Evolutionary conservation across 2,888 invertebrate species (phyloP).

Genomic region (Phorcus lineatus): DNA sequence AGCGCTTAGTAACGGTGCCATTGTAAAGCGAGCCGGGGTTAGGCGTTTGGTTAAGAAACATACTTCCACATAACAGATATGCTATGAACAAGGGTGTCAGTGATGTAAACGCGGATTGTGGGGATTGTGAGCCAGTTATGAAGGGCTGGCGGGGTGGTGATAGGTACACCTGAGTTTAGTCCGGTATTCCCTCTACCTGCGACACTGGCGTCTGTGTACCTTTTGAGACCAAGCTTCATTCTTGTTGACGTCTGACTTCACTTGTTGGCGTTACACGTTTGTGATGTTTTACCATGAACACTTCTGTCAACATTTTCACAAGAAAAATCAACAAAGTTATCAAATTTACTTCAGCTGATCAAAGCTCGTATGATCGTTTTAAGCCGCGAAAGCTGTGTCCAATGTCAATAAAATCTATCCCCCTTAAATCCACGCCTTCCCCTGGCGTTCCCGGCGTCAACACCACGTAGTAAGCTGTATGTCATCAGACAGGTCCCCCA

Average conservation of each 20-base stretch:
- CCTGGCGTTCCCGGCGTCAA: background rate
- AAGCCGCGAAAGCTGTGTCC: background rate
- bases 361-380: background rate
- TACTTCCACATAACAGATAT: no score
- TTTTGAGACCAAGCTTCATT: background rate
- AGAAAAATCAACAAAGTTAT: slow-evolving; percentile 14
- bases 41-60: no score
- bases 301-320: slow-evolving; percentile 12
- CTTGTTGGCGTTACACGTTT: slow-evolving; percentile 7
- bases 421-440: background rate
- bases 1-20: no score
- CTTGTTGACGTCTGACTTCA: slow-evolving; percentile 1
- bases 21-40: no score
- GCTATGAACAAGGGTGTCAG: no score
- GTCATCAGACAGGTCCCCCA: background rate
- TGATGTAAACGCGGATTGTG: no score
- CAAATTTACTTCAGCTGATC: slow-evolving; percentile 10
- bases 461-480: background rate
- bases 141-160: no score
- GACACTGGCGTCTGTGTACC: background rate
- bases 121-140: no score
- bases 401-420: no score
- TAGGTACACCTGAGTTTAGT: no score
- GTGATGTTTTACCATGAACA: slow-evolving; percentile 12
- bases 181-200: no score